Base-by-base conservation (phyloP, 2,797 vertebrate genomes). In the Micromesistius poutassou region DNA sequence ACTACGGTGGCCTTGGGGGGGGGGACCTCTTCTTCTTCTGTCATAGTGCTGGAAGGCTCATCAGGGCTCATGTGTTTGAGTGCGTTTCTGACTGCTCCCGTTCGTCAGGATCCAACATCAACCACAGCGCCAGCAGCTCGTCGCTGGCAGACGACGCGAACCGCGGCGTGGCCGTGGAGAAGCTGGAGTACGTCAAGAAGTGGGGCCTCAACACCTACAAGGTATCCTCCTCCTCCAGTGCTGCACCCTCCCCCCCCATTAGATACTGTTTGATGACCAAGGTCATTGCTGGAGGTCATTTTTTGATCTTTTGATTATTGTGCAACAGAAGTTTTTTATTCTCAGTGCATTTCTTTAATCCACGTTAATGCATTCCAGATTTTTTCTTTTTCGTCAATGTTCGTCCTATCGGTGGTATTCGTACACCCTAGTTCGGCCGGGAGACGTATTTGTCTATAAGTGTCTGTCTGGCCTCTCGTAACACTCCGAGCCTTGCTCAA, bases 141-240 rank as follows among this genome's bases (percentile, higher is more conserved):
- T 84, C 93, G 0, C 75, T 91, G 25, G 94, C 94, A 1, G 96
- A 98, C 12, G 97, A 98, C 42, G 85, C 94, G 0, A 92, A 93
- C 6, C 93, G 95, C 0, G 97, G 97, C 0, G 94, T 99, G 1
- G 97, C 97, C 0, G 97, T 96, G 82, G 97, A 98, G 85, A 99
- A 98, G 87, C 93, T 98, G 10, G 97, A 99, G 86, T 94, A 95
- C 0, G 87, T 99, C 89, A 97, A 96, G 91, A 97, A 98, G 73
- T 99, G 97, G 97, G 94, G 97, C 70, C 93, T 98, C 85, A 99
- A 98, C 93, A 98, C 97, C 0, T 98, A 98, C 83, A 98, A 98
- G 96, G 97, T 98, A 89, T 10, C 62, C 12, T 3, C 40, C 46
- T 62, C 46, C 46, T 50, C 46, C 46, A 19, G 19, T n/a, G 46